Evolutionary conservation across 1,140 invertebrate species (phyloP).

Genomic region (Cherax destructor): DNA sequence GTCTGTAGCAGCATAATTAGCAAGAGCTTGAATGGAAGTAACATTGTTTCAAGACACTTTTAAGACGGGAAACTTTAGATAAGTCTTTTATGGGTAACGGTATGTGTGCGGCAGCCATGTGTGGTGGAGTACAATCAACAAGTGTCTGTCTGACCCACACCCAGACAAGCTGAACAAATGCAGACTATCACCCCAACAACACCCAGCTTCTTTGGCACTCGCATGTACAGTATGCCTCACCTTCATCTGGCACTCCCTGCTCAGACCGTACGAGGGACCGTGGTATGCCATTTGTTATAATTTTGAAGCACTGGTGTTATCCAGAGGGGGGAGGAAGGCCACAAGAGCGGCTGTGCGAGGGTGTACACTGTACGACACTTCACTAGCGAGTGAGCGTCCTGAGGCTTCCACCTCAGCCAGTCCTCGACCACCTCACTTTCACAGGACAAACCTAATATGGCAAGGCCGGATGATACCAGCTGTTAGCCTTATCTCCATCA

Average conservation of each 20-base stretch:
- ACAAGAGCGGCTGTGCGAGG: constrained; percentile 19
- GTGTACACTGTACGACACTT: constrained; percentile 38
- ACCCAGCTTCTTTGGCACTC: too few relatives aligned
- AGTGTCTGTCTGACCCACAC: not conserved
- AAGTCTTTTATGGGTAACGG: too few relatives aligned
- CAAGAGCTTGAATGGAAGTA: too few relatives aligned
- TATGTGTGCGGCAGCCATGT: not conserved
- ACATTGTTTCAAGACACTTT: too few relatives aligned
- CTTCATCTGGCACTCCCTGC: constrained; percentile 79
- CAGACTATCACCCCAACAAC: too few relatives aligned
- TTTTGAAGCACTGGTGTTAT: constrained; percentile 21
- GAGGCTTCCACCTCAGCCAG: constrained; percentile 12
- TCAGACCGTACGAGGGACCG: constrained; percentile 79
- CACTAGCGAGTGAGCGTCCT: constrained; percentile 38
- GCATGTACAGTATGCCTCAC: constrained; percentile 72
- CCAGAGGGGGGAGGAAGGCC: constrained; percentile 36
- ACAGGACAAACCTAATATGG: constrained; percentile 66
- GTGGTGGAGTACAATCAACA: not conserved
- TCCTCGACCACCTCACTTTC: constrained; percentile 58
- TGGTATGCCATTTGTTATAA: constrained; percentile 77
- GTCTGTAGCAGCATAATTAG: too few relatives aligned
- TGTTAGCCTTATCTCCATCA: constrained; percentile 44
- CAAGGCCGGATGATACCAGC: constrained; percentile 66
- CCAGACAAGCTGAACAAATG: too few relatives aligned
- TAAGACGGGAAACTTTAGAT: too few relatives aligned